phyloP scores from a whole-genome alignment of 2,113 vertebrate species.

The Leptobrachium leishanense region DNA sequence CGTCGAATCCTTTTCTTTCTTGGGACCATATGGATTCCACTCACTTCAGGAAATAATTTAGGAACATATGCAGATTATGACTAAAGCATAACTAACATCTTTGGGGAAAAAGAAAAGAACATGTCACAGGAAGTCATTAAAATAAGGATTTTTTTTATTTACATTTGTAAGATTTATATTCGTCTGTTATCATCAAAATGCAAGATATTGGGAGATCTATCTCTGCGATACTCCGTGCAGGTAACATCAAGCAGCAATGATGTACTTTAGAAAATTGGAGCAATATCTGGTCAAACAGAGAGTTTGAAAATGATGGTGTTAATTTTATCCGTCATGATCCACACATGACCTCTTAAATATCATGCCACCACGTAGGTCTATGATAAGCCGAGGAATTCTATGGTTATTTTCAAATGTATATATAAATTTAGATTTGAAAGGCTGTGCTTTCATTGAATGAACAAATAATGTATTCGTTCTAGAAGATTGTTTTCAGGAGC shows the following conservation, averaged over 20 bases:
- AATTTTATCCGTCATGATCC: background rate
- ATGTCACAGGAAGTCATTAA: conserved; percentile 69
- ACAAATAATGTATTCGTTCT: background rate
- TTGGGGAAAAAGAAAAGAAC: conserved; percentile 63
- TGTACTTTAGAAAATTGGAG: background rate
- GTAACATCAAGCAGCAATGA: background rate
- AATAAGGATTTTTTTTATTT: conserved; percentile 52
- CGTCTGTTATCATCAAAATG: background rate
- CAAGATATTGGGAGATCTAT: background rate
- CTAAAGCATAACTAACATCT: conserved; percentile 70
- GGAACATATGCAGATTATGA: conserved; percentile 69
- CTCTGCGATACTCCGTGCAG: too few species aligned
- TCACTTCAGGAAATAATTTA: conserved; percentile 78
- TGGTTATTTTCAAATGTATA: background rate
- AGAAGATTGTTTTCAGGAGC: background rate
- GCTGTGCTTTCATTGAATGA: background rate
- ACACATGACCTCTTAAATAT: background rate
- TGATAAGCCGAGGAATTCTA: background rate
- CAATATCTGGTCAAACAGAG: background rate
- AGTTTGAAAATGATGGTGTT: background rate
- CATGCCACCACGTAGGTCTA: background rate
- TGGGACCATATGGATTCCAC: conserved; percentile 70
- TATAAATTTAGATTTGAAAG: background rate
- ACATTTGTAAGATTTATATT: background rate
- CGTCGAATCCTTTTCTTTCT: conserved; percentile 64